Evolutionary conservation across 2,113 vertebrate genomes (phyloP), one percentile per base, ranked within the genome.

Genomic region (Rhinolophus sinicus): DNA sequence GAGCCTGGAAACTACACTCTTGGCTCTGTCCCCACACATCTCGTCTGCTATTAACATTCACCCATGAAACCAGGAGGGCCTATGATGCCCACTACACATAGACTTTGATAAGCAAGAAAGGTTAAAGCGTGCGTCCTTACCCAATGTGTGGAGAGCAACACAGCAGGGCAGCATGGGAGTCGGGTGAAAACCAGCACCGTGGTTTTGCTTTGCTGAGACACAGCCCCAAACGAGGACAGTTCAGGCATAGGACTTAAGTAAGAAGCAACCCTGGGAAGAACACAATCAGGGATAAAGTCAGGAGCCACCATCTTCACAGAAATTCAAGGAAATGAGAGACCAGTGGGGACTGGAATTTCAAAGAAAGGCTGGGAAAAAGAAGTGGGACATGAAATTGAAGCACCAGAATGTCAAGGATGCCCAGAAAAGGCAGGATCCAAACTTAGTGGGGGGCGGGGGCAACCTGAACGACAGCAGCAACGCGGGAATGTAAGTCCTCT

Each of bases 401-500:
- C 22, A 44, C 38, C 5, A 30, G 44, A 19, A 82, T 38, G 6
- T 44, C 62, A 2, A 56, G 10, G 30, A 35, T 19, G 9, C 4
- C 14, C 13, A 8, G 18, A 33, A 67, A 85, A 52, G 28, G 15
- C 16, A 11, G 40, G 28, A 60, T 26, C 9, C 84, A 35, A 47
- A 7, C 35, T 21, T 35, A 14, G 22, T 47, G 44, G 3, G 8
- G 19, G 30, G 1, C 2, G 12, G 30, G 28, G 0, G 16, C 22
- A 26, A 22, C 8, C 18, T 65, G 26, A 15, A 30, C 0, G 33
- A 22, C 1, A 52, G 1, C n/a, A 30, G 0, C 13, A 10, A 4
- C 6, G 6, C 19, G 4, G 8, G 50, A 28, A 38, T 3, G 9
- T 6, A 28, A 56, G 44, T 13, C 33, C 8, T 47, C 33, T 11